These are phyloP conservation scores for Micromys minutus DNA, from an alignment of 2,113 vertebrate species.

Conservation along the genomic window DNA sequence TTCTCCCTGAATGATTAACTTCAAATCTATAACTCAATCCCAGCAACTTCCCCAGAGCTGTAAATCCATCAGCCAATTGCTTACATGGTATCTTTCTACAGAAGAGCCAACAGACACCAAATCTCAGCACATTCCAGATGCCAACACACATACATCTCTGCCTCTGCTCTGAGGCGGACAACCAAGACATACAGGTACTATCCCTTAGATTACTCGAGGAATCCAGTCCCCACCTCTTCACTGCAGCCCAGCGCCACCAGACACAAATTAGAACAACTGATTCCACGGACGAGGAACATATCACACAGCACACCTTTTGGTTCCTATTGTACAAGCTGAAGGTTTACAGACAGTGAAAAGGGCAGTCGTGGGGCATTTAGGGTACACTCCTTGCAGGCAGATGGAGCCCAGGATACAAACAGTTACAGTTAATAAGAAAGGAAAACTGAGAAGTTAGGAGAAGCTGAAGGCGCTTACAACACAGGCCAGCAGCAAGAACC, in stretches of 20 bases:
- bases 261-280: background rate
- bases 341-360: background rate
- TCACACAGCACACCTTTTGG: background rate
- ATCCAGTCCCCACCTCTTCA: background rate
- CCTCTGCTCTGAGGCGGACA: background rate
- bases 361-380: background rate
- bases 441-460: background rate
- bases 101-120: background rate
- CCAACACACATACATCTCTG: background rate
- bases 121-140: background rate
- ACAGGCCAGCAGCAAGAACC: background rate
- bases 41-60: background rate
- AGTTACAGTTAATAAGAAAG: background rate
- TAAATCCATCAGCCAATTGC: background rate
- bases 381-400: background rate
- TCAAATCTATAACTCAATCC: background rate
- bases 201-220: background rate
- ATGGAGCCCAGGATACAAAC: background rate
- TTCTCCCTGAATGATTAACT: conserved; percentile 6
- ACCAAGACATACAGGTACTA: background rate
- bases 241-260: background rate
- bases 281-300: background rate
- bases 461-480: background rate
- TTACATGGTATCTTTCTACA: background rate
- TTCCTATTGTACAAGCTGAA: background rate